A percentile compares a stretch with the other conserved stretches of the same genome.
phyloP scores from a whole-genome alignment of 2,797 vertebrate species.

The Macrochelys suwanniensis region DNA sequence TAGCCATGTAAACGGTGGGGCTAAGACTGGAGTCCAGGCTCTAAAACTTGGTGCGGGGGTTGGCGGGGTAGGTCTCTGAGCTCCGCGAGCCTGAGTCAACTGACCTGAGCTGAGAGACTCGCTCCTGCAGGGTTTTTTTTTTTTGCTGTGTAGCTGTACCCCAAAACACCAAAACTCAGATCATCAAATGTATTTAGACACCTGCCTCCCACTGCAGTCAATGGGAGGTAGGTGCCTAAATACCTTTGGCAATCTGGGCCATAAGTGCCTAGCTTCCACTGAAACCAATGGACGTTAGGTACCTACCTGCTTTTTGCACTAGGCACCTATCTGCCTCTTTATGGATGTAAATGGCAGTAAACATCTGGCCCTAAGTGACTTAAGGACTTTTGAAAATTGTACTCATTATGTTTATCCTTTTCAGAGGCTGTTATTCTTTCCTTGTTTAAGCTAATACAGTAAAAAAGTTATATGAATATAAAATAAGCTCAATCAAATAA shows the following conservation, averaged over 20 bases:
- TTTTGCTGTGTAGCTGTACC: background rate
- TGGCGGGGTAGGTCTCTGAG: background rate
- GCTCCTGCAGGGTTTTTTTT: background rate
- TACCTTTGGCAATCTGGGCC: background rate
- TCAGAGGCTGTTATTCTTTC: background rate
- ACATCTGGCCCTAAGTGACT: background rate
- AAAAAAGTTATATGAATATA: background rate
- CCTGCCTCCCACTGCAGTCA: background rate
- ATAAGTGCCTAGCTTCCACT: background rate
- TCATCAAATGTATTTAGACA: background rate
- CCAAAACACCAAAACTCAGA: background rate
- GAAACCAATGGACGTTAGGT: background rate
- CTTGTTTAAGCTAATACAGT: background rate
- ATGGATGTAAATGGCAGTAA: background rate
- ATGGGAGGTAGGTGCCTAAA: background rate
- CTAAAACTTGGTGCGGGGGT: rapidly evolving
- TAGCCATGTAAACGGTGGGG: background rate
- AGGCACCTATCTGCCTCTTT: background rate
- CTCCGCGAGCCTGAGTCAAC: background rate
- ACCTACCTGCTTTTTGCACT: background rate
- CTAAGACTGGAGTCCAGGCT: background rate
- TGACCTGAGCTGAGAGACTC: background rate
- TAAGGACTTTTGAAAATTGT: background rate
- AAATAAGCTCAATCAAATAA: background rate
- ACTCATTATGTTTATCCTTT: background rate